phyloP scores from a whole-genome alignment of 2,888 invertebrate genomes.

The Diogma glabrata region DNA sequence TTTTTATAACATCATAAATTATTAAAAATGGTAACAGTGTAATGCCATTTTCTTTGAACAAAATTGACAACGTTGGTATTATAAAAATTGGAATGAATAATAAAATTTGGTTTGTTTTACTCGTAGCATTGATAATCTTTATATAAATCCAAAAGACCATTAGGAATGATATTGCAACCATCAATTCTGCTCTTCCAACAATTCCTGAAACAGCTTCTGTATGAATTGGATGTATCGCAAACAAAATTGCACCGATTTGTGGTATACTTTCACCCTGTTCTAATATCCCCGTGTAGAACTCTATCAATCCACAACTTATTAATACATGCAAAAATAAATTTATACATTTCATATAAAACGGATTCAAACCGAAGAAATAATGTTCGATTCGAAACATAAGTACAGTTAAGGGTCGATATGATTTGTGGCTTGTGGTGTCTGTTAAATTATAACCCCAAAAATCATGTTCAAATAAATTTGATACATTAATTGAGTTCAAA shows the following conservation, averaged over 20 bases:
- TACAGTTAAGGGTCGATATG: conserved; percentile 84
- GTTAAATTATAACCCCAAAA: conserved; percentile 87
- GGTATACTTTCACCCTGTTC: conserved; percentile 1
- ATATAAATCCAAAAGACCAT: conserved; percentile 24
- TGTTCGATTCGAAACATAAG: conserved; percentile 48
- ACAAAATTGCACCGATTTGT: conserved; percentile 56
- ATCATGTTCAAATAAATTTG: conserved; percentile 64
- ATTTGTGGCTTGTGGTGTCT: conserved; percentile 79
- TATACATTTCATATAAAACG: conserved; percentile 32
- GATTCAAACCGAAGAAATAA: conserved; percentile 24
- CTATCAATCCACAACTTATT: conserved; percentile 12
- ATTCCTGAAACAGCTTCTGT: conserved; percentile 86
- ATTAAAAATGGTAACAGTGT: conserved; percentile 47
- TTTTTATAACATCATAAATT: neutral
- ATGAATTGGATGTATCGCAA: conserved; percentile 88
- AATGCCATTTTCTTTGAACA: conserved; percentile 90
- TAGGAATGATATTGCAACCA: conserved; percentile 70
- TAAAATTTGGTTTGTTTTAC: too few relatives aligned
- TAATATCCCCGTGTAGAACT: conserved; percentile 9
- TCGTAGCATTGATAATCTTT: too few relatives aligned
- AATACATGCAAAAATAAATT: conserved; percentile 29
- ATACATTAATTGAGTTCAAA: conserved; percentile 41
- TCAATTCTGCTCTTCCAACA: conserved; percentile 84
- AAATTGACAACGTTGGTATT: too few relatives aligned
- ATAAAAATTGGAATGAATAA: too few relatives aligned